Evolutionary conservation across 2,888 invertebrate species (phyloP).

Genomic region (Diloba caeruleocephala): DNA sequence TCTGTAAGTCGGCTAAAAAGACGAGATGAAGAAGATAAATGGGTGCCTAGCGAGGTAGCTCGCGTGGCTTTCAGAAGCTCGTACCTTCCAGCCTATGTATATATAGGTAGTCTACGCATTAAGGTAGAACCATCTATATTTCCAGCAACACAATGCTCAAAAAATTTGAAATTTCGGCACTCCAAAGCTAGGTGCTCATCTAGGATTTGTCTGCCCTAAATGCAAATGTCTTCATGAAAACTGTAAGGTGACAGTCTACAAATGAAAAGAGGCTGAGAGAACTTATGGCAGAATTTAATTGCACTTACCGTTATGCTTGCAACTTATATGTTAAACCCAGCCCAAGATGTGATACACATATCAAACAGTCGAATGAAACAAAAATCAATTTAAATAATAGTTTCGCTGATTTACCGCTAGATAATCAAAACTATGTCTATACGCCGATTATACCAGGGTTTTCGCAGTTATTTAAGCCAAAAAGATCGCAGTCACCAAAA

Average conservation of each 20-base stretch:
- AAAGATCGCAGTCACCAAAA: background rate
- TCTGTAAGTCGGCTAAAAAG: conserved; percentile 12
- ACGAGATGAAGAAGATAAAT: conserved; percentile 1
- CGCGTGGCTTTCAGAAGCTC: conserved; percentile 15
- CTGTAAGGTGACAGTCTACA: background rate
- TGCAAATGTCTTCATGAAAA: background rate
- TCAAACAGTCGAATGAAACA: background rate
- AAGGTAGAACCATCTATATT: conserved; percentile 19
- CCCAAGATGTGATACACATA: too few species aligned
- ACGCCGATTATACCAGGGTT: background rate
- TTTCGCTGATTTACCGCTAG: background rate
- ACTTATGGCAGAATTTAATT: background rate
- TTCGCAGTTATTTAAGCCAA: background rate
- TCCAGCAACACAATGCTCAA: too few species aligned
- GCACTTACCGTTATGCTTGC: background rate
- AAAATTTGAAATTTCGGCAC: background rate
- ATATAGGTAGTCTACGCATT: conserved; percentile 3
- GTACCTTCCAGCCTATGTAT: conserved; percentile 13
- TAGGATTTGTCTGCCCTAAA: background rate
- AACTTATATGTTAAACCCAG: background rate
- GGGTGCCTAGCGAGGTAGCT: conserved; percentile 17
- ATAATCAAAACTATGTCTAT: too few species aligned
- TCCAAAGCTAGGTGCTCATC: background rate
- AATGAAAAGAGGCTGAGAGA: background rate
- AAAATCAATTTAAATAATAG: background rate